A percentile compares a stretch with the other conserved stretches of the same genome.
Evolutionary conservation across 1,140 invertebrate species (phyloP).

Genomic region (Monomorium pharaonis): DNA sequence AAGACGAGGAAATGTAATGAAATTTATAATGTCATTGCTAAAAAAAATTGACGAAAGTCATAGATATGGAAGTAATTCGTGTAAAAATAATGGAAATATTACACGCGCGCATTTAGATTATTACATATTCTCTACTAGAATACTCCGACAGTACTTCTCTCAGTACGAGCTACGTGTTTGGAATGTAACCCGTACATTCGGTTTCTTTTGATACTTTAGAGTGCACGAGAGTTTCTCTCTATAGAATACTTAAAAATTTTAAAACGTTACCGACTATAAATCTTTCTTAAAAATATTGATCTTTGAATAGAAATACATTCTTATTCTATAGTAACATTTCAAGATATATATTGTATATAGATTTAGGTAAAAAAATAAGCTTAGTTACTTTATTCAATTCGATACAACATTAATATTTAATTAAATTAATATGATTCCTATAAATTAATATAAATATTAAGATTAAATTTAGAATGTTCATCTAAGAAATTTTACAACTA

Average conservation of each 20-base stretch:
- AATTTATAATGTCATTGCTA: not conserved
- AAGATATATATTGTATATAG: not conserved
- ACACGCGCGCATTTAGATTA: slow-evolving; percentile 21
- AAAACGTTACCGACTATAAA: not conserved
- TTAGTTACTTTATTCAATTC: not conserved
- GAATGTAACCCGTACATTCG: slow-evolving; percentile 31
- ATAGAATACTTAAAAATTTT: slow-evolving; percentile 16
- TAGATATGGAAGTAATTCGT: not conserved
- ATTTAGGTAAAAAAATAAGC: not conserved
- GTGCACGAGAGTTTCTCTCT: not conserved
- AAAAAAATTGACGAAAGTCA: slow-evolving; percentile 20
- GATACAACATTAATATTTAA: slow-evolving; percentile 1
- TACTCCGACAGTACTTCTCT: slow-evolving; percentile 8
- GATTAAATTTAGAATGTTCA: not conserved
- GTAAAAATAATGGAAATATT: slow-evolving; percentile 41
- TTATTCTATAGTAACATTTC: not conserved
- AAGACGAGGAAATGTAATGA: not conserved
- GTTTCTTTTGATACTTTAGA: slow-evolving; percentile 29
- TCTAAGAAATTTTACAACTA: not conserved
- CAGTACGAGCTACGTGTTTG: slow-evolving; percentile 37
- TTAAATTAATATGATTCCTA: not conserved
- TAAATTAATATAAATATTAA: not conserved
- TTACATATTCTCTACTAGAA: slow-evolving; percentile 6
- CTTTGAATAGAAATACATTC: not conserved
- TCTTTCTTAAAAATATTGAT: not conserved